Evolutionary conservation across 2,888 invertebrate species (phyloP), one percentile per base, ranked within the genome.

Genomic region (Synanthedon formicaeformis): DNA sequence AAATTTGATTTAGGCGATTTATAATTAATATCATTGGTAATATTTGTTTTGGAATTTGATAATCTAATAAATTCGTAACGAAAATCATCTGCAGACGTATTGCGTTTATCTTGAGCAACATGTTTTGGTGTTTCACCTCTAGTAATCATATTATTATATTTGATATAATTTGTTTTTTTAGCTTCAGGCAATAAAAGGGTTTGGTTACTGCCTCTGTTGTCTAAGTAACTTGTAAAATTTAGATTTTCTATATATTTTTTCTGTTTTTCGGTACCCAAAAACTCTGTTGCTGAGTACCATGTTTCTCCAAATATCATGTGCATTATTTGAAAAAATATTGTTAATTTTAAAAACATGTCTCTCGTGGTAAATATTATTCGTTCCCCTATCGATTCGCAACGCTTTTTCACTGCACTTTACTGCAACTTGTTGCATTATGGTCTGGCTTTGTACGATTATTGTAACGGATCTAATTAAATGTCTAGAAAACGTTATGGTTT

Each of bases 401-500:
- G 13, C 45, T 14, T 2, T 13, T 14, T n/a, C n/a, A n/a, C n/a
- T 13, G 45, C 12, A 14, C 45, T 13, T 14, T 13, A 45, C 45
- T 45, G 45, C 45, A 11, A 54, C 4, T 51, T 45, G 12, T 45
- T 45, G n/a, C 45, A 48, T 12, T n/a, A 18, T 51, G 23, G 11
- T 11, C 40, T 14, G n/a, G 23, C 41, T 41, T 51, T 41, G 48
- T 49, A n/a, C 40, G 40, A 2, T n/a, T 11, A 41, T n/a, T 45
- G 45, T 45, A 45, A 45, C 45, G 45, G 45, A 45, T 45, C 45
- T 40, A 78, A 77, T 79, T 79, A 78, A 71, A 70, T 67, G 65
- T 62, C 65, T 79, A 80, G 79, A 81, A 78, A 81, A 64, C 69
- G 78, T 74, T 71, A 72, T 75, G 71, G 71, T 73, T 77, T 73